phyloP scores from a whole-genome alignment of 2,888 invertebrate species.

The Patella pellucida region DNA sequence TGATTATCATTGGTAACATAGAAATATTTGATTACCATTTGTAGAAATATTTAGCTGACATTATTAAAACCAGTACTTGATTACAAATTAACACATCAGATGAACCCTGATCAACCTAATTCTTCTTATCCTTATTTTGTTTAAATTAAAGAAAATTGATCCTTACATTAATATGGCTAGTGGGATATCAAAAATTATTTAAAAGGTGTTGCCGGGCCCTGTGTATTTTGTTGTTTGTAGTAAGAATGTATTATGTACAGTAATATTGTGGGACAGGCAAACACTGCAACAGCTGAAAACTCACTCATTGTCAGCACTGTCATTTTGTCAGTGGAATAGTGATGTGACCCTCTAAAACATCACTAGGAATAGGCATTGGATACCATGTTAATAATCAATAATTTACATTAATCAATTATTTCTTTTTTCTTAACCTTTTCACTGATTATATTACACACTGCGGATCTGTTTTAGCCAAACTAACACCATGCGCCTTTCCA shows the following conservation, averaged over 20 bases:
- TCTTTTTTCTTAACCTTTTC: not conserved
- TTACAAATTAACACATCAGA: no score
- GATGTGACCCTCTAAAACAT: not conserved
- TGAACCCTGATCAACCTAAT: no score
- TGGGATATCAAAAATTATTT: not conserved
- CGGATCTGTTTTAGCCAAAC: conserved; percentile 56
- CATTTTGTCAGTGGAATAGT: not conserved
- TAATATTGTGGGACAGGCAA: no score
- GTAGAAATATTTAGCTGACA: no score
- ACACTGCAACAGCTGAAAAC: no score
- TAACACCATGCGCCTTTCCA: conserved; percentile 68
- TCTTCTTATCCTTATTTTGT: no score
- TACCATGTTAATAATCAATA: not conserved
- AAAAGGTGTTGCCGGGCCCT: not conserved
- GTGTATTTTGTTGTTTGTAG: no score
- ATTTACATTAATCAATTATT: not conserved
- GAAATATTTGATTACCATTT: no score
- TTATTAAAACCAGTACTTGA: no score
- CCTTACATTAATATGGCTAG: not conserved
- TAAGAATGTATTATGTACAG: no score
- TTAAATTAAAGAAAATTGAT: not conserved
- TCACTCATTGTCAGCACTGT: no score
- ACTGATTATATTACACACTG: conserved; percentile 67
- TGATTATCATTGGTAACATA: no score
- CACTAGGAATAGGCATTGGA: not conserved